Evolutionary conservation across 2,888 invertebrate species (phyloP).

Genomic region (Aspidiotus rigidus): DNA sequence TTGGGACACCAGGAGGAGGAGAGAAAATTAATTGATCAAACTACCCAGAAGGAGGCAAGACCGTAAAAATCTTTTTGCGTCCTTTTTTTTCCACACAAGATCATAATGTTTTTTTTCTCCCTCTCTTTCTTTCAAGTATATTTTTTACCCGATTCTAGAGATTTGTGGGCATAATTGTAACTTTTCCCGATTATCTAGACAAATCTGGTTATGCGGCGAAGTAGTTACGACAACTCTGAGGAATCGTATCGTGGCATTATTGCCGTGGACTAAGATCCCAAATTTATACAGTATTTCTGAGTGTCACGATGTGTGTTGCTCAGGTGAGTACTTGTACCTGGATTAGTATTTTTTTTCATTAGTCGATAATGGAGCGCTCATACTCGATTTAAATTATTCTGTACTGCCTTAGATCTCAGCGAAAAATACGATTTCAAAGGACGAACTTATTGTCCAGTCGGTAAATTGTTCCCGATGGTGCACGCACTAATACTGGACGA

Average conservation of each 20-base stretch:
- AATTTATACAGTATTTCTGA: conserved; percentile 40
- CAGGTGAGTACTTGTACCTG: conserved; percentile 36
- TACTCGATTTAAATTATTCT: background rate
- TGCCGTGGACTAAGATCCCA: conserved; percentile 38
- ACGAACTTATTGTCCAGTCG: conserved; percentile 39
- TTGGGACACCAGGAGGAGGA: no score
- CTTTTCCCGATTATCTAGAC: conserved; percentile 35
- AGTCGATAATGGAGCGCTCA: background rate
- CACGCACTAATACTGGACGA: conserved; percentile 39
- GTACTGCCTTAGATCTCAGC: conserved; percentile 36
- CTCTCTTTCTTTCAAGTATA: no score
- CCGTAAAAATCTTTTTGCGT: no score
- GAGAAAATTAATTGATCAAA: no score
- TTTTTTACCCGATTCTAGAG: no score
- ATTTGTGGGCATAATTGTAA: no score
- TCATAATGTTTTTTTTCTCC: no score
- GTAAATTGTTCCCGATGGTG: conserved; percentile 38
- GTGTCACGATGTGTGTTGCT: conserved; percentile 39
- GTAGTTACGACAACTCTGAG: conserved; percentile 39
- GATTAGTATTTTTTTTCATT: background rate
- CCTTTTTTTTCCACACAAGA: no score
- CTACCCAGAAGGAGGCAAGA: no score
- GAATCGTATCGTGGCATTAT: conserved; percentile 36
- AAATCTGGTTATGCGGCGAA: conserved; percentile 40
- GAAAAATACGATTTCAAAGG: conserved; percentile 32